Percentiles rank a stretch among this genome's conserved stretches.
phyloP scores from a whole-genome alignment of 2,888 invertebrate genomes.

The Dioctria rufipes region DNA sequence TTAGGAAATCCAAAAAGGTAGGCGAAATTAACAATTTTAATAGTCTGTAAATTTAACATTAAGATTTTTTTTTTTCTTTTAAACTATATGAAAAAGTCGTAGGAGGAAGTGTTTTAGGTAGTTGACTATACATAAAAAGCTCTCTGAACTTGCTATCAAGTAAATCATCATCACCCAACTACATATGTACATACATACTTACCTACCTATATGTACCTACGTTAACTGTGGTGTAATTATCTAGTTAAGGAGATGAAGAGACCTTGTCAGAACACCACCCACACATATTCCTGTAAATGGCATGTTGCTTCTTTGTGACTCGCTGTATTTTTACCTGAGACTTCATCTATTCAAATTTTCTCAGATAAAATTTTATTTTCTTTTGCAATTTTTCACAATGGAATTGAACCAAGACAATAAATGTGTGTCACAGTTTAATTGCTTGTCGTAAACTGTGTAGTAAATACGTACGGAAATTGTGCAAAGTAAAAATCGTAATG shows the following conservation, averaged over 20 bases:
- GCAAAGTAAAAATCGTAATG: neutral
- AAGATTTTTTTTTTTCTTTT: no score
- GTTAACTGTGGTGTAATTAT: no score
- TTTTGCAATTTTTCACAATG: neutral
- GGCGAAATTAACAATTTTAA: neutral
- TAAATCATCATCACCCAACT: no score
- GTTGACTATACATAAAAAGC: no score
- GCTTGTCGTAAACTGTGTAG: neutral
- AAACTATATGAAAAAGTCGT: no score
- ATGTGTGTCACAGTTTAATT: neutral
- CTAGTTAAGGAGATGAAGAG: constrained; percentile 13
- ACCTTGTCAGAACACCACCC: constrained; percentile 11
- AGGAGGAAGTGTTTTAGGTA: no score
- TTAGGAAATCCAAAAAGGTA: constrained; percentile 32
- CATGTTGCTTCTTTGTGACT: neutral
- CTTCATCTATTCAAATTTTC: neutral
- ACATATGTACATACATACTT: no score
- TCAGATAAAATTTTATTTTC: no score
- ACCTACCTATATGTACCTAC: no score
- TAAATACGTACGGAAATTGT: neutral
- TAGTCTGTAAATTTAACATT: neutral
- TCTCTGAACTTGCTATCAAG: no score
- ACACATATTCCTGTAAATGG: constrained; percentile 16
- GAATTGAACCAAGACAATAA: neutral
- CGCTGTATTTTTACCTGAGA: neutral